phyloP scores from a whole-genome alignment of 2,888 invertebrate species.

The Thecophora atra region DNA sequence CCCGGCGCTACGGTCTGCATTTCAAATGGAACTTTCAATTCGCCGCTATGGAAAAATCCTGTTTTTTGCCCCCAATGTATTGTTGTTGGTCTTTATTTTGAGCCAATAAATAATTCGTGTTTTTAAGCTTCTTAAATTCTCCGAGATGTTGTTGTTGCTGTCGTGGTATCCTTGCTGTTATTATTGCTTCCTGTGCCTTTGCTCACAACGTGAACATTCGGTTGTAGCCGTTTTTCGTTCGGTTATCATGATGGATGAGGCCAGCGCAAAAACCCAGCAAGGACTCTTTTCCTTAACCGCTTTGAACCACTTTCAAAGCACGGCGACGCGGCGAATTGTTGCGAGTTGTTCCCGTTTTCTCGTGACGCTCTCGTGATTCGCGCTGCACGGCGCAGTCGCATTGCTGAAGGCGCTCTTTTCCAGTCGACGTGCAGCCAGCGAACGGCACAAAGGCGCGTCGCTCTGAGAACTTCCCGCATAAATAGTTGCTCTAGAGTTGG shows the following conservation, averaged over 20 bases:
- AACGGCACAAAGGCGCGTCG: too few species aligned
- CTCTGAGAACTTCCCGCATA: not conserved
- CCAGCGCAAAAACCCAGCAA: not conserved
- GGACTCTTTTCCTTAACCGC: not conserved
- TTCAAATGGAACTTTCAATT: constrained; percentile 7
- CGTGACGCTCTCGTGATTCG: constrained; percentile 15
- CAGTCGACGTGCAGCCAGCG: not conserved
- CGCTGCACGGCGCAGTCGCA: not conserved
- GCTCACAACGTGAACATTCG: constrained; percentile 17
- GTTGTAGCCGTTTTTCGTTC: constrained; percentile 12
- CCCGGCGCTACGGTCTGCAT: not conserved
- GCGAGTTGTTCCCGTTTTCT: not conserved
- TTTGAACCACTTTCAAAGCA: constrained; percentile 3
- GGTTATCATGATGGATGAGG: constrained; percentile 31
- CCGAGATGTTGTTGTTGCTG: not conserved
- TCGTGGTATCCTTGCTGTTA: constrained; percentile 14
- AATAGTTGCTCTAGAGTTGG: too few species aligned
- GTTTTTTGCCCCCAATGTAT: not conserved
- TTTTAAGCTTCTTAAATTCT: constrained; percentile 2
- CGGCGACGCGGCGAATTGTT: not conserved
- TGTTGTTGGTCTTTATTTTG: not conserved
- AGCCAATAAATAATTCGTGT: constrained; percentile 26
- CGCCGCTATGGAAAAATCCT: constrained; percentile 19
- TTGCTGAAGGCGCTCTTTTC: not conserved
- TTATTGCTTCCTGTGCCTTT: constrained; percentile 13